These are phyloP conservation scores for Lasioglossum villosulum DNA, from an alignment of 2,888 invertebrate genomes.

Conservation along the genomic window DNA sequence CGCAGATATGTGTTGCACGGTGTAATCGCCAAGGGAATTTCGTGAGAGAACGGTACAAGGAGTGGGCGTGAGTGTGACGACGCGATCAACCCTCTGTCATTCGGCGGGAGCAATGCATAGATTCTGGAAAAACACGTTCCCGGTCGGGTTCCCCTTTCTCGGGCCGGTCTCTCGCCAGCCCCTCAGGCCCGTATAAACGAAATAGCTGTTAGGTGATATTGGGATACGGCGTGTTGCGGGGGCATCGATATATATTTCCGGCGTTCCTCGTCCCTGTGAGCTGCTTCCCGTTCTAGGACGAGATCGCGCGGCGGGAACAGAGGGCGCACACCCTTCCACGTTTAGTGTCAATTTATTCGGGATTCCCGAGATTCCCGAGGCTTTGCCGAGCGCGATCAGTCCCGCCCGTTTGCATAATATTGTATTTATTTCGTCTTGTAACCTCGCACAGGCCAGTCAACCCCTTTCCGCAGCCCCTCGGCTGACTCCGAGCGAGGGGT, in stretches of 20 bases:
- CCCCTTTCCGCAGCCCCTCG: conserved; percentile 49
- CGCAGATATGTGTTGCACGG: not conserved
- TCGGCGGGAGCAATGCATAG: conserved; percentile 75
- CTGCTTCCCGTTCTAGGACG: conserved; percentile 41
- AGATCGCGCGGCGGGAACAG: conserved; percentile 39
- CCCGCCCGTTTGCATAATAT: conserved; percentile 84
- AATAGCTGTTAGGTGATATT: conserved; percentile 83
- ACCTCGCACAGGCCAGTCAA: conserved; percentile 69
- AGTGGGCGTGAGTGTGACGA: conserved; percentile 26
- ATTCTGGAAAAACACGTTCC: conserved; percentile 69
- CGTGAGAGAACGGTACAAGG: not conserved
- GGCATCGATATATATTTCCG: conserved; percentile 75
- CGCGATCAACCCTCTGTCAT: conserved; percentile 59
- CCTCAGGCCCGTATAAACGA: conserved; percentile 76
- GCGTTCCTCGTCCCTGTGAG: conserved; percentile 52
- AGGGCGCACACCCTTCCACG: conserved; percentile 73
- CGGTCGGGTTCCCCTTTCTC: conserved; percentile 43
- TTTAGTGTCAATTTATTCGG: conserved; percentile 85
- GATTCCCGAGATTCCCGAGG: conserved; percentile 84
- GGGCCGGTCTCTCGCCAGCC: conserved; percentile 32
- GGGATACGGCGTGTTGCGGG: conserved; percentile 78
- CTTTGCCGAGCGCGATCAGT: conserved; percentile 83
- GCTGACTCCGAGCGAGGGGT: conserved; percentile 38
- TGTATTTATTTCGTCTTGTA: conserved; percentile 85
- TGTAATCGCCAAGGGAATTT: not conserved